A percentile compares a stretch with the other conserved stretches of the same genome.
These are phyloP conservation scores for Iphiclides podalirius DNA, from an alignment of 2,888 invertebrate genomes.

Conservation along the genomic window DNA sequence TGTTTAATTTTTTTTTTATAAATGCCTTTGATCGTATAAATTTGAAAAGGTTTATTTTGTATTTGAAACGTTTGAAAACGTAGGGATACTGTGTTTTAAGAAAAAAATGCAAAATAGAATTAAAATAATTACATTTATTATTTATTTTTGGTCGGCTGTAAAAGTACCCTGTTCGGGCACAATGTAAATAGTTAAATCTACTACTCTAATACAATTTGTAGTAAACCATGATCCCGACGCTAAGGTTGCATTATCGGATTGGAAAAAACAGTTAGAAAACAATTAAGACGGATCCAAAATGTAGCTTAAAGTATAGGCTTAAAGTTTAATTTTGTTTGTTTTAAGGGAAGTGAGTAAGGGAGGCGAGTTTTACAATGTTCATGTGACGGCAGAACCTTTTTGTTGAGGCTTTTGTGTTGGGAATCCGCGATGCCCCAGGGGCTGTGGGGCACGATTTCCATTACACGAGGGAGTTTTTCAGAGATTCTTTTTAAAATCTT, in stretches of 20 bases:
- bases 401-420: slow-evolving; percentile 74
- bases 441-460: slow-evolving; percentile 72
- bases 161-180: slow-evolving; percentile 30
- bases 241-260: slow-evolving; percentile 79
- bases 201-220: slow-evolving; percentile 80
- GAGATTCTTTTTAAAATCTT: slow-evolving; percentile 57
- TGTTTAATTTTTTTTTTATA: not conserved
- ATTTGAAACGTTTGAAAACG: not conserved
- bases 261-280: slow-evolving; percentile 75
- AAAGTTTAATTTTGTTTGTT: slow-evolving; percentile 54
- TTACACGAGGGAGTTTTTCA: slow-evolving; percentile 72
- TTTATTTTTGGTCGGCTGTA: slow-evolving; percentile 12
- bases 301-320: slow-evolving; percentile 39
- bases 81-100: not conserved
- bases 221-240: slow-evolving; percentile 78
- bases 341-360: slow-evolving; percentile 52
- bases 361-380: slow-evolving; percentile 76
- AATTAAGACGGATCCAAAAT: slow-evolving; percentile 43
- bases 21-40: not conserved
- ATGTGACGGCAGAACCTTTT: slow-evolving; percentile 77
- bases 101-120: not conserved
- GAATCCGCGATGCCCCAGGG: slow-evolving; percentile 72
- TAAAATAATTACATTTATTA: slow-evolving; percentile 10
- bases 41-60: not conserved
- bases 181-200: slow-evolving; percentile 77